Base-by-base conservation (phyloP, 2,113 vertebrate genomes). In the Lampris incognitus region DNA sequence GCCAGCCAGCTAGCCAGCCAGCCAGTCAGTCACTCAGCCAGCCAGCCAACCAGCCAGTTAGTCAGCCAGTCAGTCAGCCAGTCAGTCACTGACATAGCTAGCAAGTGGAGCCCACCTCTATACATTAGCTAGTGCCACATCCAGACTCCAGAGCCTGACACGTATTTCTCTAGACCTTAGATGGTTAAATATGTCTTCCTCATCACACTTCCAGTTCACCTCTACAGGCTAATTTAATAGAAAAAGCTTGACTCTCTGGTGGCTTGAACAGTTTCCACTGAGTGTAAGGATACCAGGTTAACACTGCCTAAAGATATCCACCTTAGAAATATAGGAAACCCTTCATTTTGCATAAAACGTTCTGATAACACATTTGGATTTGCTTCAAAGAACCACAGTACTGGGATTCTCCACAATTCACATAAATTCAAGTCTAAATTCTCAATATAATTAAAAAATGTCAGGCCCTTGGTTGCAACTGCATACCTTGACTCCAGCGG, bases 21-120 rank as follows among this genome's bases (percentile, higher is more conserved):
- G 66, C 75, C 66, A 72, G 52, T 51, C 65, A 62, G 56, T 58
- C 44, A 85, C 81, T 44, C 83, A 91, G 79, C 48, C 41, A 66
- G 49, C 39, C 64, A 46, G 42, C 68, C 79, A 78, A 66, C 75
- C 66, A 72, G 52, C 54, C 65, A 62, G 56, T 58, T 65, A 85
- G 79, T 44, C 83, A 91, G 79, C 48, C 41, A 66, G 49, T 42
- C 64, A 46, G 42, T 68, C 79, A 78, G 66, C 75, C 66, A 72
- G 52, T 51, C 65, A 62, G 56, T 58, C 41, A n/a, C 44, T 58
- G 60, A 56, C 78, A 72, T 37, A 61, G 69, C 46, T 42, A 64
- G 61, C 58, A 76, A 24, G 42, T 40, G 13, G 9, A 13, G 41
- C 36, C 42, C 79, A 44, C 79, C 50, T 66, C 71, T 67, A 60